Conservation (phyloP, 2,797 vertebrate species). For the Scarus forsteni region DNA sequence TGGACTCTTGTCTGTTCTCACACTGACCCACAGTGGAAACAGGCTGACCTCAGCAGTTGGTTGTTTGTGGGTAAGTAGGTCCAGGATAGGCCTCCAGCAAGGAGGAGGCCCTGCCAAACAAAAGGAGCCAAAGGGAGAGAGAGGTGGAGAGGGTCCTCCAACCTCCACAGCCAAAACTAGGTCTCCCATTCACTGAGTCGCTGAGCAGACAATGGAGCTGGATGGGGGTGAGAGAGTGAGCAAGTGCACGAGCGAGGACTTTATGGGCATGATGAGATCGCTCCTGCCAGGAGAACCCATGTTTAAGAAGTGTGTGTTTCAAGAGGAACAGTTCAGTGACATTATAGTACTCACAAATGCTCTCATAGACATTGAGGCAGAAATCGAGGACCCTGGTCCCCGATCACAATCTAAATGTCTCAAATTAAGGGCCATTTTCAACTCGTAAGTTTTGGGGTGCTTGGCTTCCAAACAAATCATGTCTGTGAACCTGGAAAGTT, state of each 20-base stretch:
- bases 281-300: conserved; percentile 27
- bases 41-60: conserved; percentile 59
- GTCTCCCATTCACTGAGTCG: conserved; percentile 75
- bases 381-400: too few species aligned
- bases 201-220: conserved; percentile 68
- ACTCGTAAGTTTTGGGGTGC: too few species aligned
- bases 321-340: conserved; percentile 8
- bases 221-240: conserved; percentile 43
- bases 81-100: conserved; percentile 61
- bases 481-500: too few species aligned
- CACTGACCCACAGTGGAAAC: conserved; percentile 54
- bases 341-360: conserved; percentile 4
- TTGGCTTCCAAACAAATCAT: too few species aligned
- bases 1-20: neutral
- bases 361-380: neutral
- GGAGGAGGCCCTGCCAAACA: conserved; percentile 65
- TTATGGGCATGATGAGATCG: conserved; percentile 23
- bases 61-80: conserved; percentile 69
- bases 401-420: too few species aligned
- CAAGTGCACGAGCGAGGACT: conserved; percentile 27
- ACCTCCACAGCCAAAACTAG: conserved; percentile 70
- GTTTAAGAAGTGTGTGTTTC: conserved; percentile 14
- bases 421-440: too few species aligned
- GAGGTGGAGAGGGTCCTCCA: conserved; percentile 63
- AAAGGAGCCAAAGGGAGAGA: conserved; percentile 59